Base-by-base conservation (phyloP, 2,888 invertebrate genomes). In the Polyploca ridens region DNA sequence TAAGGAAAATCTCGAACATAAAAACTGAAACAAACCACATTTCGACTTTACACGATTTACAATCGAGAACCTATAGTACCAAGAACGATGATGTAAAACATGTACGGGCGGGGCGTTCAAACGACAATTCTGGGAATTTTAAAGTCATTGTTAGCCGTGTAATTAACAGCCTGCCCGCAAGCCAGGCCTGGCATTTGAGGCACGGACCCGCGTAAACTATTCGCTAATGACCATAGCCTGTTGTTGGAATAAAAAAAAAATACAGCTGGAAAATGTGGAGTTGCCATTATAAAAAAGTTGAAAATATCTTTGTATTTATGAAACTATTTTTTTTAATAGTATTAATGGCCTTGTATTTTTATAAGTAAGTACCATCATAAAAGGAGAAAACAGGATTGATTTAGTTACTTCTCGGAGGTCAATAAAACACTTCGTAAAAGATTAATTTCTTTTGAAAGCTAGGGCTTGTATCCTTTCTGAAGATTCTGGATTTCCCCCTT, bases 211-310 rank as follows among this genome's bases (percentile, higher is more conserved):
- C 63, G 74, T 67, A 73, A 79, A 78, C 72, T 73, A 79, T 79
- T 69, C 72, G 60, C 71, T 79, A 78, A 78, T 78, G 78, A 78
- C 72, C 63, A 63, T 66, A 54, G 65, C 46, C 54, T 19, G 35
- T 57, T 19, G 60, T 11, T 8, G 35, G 44, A 33, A 46, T 38
- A 35, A 64, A 60, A 64, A 64, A 64, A 38, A 13, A 16, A 61
- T 27, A 27, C 27, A 44, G 41, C 19, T 44, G 41, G 27, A 35
- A 59, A 54, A 8, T 54, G 19, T 19, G 19, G 10, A 54, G 54
- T 54, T 54, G 19, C 54, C 54, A 54, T 54, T 54, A 8, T 19
- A 3, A 19, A 54, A 54, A 54, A 19, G 19, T 19, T 19, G 19
- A 41, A 41, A 1, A 27, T n/a, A n/a, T n/a, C n/a, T n/a, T n/a